Evolutionary conservation across 2,113 vertebrate species (phyloP), one percentile per base, ranked within the genome.

Genomic region (Podocnemis expansa): DNA sequence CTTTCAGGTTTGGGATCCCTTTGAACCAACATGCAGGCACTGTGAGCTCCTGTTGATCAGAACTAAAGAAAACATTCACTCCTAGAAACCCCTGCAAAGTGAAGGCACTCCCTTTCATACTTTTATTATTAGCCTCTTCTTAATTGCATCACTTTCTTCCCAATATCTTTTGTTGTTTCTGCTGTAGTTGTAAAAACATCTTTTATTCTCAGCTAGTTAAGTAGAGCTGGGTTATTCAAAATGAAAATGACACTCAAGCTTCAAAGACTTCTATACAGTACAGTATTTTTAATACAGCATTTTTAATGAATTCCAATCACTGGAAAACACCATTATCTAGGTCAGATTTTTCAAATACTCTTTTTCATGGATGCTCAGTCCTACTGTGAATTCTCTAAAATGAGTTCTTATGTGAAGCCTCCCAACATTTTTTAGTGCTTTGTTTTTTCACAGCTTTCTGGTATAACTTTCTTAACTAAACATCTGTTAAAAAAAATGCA

Each of bases 251-350:
- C 78, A 84, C 82, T 94, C 27, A 17, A 25, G 63, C 93, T 96
- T 96, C 93, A 96, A 95, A 96, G 89, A 95, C 88, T 82, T 56
- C 73, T 87, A 52, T 84, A 27, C 34, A 34, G 93, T 88, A 93
- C 41, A 47, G 47, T 47, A 12, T 93, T 94, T 94, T 94, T 96
- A 96, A 93, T 93, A 67, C 78, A 54, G 87, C 84, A 47, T 82
- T 95, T 95, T 93, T 94, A 97, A 94, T 96, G 93, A 93, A 93
- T 89, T 94, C 82, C 90, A 91, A 84, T 94, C 56, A 87, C 88
- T 94, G 73, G 79, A 88, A 96, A 91, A 93, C 91, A 82, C 11
- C 85, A 84, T 90, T 97, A 97, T 96, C 73, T 97, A 95, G 97
- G 97, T 96, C 94, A 95, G 31, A 86, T 87, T 95, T 95, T 93